Conservation (phyloP, 2,888 invertebrate species). For the Geotrupes spiniger region DNA sequence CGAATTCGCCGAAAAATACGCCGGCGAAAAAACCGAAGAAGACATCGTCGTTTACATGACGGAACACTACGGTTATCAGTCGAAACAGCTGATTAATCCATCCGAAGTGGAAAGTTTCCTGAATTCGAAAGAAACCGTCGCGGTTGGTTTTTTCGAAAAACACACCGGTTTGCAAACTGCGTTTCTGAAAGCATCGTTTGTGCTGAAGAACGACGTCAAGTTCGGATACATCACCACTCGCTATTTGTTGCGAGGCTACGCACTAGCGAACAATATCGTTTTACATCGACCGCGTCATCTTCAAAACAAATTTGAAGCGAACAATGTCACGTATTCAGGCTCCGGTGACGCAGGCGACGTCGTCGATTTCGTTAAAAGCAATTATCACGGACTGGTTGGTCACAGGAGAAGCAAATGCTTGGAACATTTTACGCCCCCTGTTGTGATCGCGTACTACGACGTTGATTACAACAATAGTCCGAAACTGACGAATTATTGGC, state of each 20-base stretch:
- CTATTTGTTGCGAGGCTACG: slow-evolving; percentile 4
- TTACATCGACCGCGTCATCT: slow-evolving; percentile 45
- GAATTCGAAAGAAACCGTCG: slow-evolving; percentile 64
- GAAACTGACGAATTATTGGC: slow-evolving; percentile 97
- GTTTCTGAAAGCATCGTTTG: slow-evolving; percentile 81
- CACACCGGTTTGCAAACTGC: slow-evolving; percentile 69
- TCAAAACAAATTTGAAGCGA: slow-evolving; percentile 85
- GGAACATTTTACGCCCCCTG: slow-evolving; percentile 77
- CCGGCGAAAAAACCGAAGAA: slow-evolving; percentile 77
- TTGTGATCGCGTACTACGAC: slow-evolving; percentile 84
- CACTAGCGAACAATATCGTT: slow-evolving; percentile 10
- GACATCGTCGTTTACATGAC: slow-evolving; percentile 74
- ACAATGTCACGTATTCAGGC: slow-evolving; percentile 68
- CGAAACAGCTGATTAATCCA: slow-evolving; percentile 68
- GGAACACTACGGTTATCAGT: slow-evolving; percentile 88
- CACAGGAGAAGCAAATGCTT: slow-evolving; percentile 76
- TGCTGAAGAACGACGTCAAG: slow-evolving; percentile 75
- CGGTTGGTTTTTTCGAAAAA: slow-evolving; percentile 75
- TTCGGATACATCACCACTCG: slow-evolving; percentile 72
- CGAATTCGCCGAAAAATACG: slow-evolving; percentile 80
- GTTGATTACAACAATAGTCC: slow-evolving; percentile 92
- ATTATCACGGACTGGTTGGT: slow-evolving; percentile 83
- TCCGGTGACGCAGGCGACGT: slow-evolving; percentile 61
- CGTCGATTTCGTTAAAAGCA: slow-evolving; percentile 72
- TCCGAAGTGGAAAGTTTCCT: slow-evolving; percentile 68